Conservation (phyloP, 2,888 invertebrate species). For the Callinectes sapidus region DNA sequence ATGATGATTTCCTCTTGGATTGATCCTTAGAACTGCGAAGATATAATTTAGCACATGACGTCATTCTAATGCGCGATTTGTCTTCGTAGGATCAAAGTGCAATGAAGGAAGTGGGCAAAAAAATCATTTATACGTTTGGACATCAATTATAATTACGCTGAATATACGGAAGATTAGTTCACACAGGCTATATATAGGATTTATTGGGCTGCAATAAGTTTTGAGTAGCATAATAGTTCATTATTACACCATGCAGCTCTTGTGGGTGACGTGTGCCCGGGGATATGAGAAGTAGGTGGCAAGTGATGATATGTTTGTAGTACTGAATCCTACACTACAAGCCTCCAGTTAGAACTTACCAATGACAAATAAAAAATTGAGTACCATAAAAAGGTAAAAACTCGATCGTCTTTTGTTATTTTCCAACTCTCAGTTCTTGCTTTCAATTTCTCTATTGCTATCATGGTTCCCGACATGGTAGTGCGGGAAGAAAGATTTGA, state of each 20-base stretch:
- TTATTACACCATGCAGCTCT: neutral
- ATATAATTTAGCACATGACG: constrained; percentile 11
- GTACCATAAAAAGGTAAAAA: neutral
- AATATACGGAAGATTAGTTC: neutral
- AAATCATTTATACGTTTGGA: neutral
- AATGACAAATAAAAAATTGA: neutral
- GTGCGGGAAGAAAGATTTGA: constrained; percentile 67
- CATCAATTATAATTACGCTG: neutral
- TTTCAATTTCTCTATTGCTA: constrained; percentile 43
- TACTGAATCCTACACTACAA: neutral
- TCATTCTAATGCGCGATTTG: neutral
- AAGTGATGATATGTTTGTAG: neutral
- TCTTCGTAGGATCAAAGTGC: neutral
- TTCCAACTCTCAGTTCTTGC: neutral
- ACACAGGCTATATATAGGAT: neutral
- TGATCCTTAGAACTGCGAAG: neutral
- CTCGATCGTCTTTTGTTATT: constrained; percentile 52
- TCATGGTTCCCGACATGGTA: constrained; percentile 67
- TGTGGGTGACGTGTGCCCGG: constrained; percentile 46
- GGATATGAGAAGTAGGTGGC: constrained; percentile 5
- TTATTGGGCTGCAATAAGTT: neutral
- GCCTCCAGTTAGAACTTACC: neutral
- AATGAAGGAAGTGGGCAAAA: neutral
- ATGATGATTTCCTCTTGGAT: neutral
- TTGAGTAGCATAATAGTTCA: neutral